phyloP scores from a whole-genome alignment of 2,888 invertebrate species.

The Melangyna quadrimaculata region DNA sequence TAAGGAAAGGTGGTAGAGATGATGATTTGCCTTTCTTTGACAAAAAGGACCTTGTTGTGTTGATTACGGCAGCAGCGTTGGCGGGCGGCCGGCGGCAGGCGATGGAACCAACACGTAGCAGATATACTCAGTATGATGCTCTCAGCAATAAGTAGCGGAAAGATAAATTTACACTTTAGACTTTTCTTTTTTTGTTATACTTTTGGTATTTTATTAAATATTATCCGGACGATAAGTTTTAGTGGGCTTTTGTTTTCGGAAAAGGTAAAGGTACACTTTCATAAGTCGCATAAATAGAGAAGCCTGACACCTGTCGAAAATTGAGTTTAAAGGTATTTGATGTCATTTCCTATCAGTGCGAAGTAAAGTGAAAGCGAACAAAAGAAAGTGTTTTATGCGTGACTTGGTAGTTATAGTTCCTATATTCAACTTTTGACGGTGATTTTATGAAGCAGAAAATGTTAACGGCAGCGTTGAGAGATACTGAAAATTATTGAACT shows the following conservation, averaged over 20 bases:
- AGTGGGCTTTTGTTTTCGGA: slow-evolving; percentile 46
- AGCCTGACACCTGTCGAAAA: slow-evolving; percentile 2
- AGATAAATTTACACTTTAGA: slow-evolving; percentile 65
- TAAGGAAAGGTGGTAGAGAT: background rate
- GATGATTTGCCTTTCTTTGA: background rate
- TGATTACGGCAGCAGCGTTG: too few species aligned
- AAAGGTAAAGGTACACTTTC: background rate
- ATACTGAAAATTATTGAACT: background rate
- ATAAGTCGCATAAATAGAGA: slow-evolving; percentile 47
- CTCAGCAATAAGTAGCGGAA: slow-evolving; percentile 47
- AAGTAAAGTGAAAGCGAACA: background rate
- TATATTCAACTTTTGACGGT: slow-evolving; percentile 13
- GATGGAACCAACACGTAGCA: slow-evolving; percentile 16
- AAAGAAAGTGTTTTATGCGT: slow-evolving; percentile 43
- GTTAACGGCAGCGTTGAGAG: background rate
- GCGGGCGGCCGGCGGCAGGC: too few species aligned
- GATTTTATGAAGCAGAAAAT: slow-evolving; percentile 31
- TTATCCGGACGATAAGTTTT: slow-evolving; percentile 67
- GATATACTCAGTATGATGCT: slow-evolving; percentile 40
- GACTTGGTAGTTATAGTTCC: slow-evolving; percentile 23
- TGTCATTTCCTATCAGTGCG: slow-evolving; percentile 43
- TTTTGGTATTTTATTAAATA: slow-evolving; percentile 45
- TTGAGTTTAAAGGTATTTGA: slow-evolving; percentile 23
- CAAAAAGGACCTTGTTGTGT: slow-evolving; percentile 26
- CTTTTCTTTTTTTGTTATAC: slow-evolving; percentile 2